Conservation (phyloP, 1,140 invertebrate genomes). For the Pentalonia nigronervosa region DNA sequence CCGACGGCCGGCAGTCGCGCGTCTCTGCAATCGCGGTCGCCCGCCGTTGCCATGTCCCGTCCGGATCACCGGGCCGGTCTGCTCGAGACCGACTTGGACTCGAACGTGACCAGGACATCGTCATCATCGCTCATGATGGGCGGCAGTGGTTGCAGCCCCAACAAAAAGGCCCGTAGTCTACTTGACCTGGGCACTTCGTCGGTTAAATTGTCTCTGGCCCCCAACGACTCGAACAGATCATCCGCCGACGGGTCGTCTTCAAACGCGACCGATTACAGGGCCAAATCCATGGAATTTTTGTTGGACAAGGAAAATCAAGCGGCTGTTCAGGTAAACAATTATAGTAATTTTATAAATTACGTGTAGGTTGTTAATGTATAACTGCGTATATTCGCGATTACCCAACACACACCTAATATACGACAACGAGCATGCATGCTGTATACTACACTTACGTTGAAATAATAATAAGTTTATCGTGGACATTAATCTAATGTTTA, state of each 20-base stretch:
- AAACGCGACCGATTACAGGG: conserved; percentile 66
- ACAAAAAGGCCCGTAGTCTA: conserved; percentile 74
- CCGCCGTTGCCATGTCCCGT: conserved; percentile 59
- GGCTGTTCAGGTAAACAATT: conserved; percentile 72
- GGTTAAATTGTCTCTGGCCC: conserved; percentile 60
- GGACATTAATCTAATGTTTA: not conserved
- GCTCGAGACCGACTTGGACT: conserved; percentile 87
- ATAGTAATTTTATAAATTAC: not conserved
- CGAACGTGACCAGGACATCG: conserved; percentile 67
- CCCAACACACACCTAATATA: not conserved
- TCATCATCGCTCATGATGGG: conserved; percentile 41
- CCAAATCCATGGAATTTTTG: conserved; percentile 93
- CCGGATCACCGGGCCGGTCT: conserved; percentile 62
- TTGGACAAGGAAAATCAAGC: conserved; percentile 87
- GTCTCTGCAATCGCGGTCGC: conserved; percentile 58
- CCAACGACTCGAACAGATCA: conserved; percentile 61
- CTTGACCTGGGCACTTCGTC: conserved; percentile 72
- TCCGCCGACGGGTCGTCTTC: conserved; percentile 60
- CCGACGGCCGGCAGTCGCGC: conserved; percentile 59
- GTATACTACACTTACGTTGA: not conserved
- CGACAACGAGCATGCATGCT: not conserved
- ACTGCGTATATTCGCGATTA: not conserved
- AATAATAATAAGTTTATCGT: not conserved
- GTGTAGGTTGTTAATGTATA: not conserved
- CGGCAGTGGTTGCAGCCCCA: conserved; percentile 59